These are phyloP conservation scores for Bergia puertoricense DNA, from an alignment of 92 coral and sea anemone genomes.

Conservation along the genomic window DNA sequence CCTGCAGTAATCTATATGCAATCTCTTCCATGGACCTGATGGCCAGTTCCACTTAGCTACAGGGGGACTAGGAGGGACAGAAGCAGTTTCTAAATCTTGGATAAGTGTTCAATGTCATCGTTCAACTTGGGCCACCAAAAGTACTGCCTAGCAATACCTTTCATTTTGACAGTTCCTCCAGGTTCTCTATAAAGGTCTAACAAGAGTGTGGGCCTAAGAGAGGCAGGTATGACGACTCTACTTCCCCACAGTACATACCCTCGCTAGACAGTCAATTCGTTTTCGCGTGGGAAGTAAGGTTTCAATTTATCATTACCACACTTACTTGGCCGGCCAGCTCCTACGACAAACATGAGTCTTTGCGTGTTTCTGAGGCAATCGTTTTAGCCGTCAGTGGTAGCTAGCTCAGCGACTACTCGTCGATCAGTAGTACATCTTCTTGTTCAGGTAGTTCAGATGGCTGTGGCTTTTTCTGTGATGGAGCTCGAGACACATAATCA, in stretches of 20 bases:
- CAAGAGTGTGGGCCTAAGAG: not conserved
- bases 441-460: not conserved
- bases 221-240: constrained; percentile 6
- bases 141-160: not conserved
- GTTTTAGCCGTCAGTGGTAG: constrained; percentile 48
- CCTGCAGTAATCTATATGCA: no score
- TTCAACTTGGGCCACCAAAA: not conserved
- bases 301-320: constrained; percentile 1
- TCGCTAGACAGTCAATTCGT: constrained; percentile 21
- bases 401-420: constrained; percentile 11
- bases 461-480: constrained; percentile 15
- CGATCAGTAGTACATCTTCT: constrained; percentile 36
- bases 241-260: constrained; percentile 25
- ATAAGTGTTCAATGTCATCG: not conserved
- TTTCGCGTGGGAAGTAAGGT: constrained; percentile 3
- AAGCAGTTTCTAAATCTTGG: not conserved
- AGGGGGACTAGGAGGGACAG: not conserved
- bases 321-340: constrained; percentile 10
- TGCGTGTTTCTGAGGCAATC: constrained; percentile 42
- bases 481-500: constrained; percentile 51
- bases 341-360: constrained; percentile 39
- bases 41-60: constrained; percentile 10
- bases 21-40: no score
- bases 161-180: constrained; percentile 4
- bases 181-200: constrained; percentile 22